Conservation (phyloP, 2,113 vertebrate genomes). For the Talpa occidentalis region DNA sequence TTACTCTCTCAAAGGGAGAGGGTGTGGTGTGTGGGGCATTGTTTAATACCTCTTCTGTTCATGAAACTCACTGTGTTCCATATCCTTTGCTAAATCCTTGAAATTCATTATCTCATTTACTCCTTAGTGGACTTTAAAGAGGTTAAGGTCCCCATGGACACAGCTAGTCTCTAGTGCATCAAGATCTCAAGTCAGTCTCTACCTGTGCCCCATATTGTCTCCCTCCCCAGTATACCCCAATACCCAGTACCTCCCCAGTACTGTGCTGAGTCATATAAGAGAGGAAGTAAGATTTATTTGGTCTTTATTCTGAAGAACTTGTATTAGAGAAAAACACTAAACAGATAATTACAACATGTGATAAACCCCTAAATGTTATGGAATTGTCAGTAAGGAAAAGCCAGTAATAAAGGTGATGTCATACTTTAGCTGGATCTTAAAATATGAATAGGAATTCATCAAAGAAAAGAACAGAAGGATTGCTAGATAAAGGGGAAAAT, state of each 20-base stretch:
- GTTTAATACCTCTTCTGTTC: background rate
- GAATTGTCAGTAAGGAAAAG: slow-evolving; percentile 2
- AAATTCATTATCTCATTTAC: background rate
- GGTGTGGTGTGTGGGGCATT: background rate
- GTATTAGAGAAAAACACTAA: background rate
- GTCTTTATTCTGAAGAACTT: background rate
- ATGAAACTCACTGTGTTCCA: background rate
- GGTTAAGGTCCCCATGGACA: background rate
- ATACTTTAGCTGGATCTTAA: background rate
- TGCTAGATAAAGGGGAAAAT: background rate
- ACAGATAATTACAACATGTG: background rate
- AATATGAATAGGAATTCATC: background rate
- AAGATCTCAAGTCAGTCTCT: background rate
- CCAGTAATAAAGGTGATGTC: background rate
- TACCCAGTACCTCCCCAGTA: too few relatives aligned
- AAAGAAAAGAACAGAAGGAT: background rate
- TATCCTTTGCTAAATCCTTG: background rate
- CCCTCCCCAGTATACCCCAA: background rate
- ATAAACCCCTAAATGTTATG: background rate
- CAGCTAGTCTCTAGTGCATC: background rate
- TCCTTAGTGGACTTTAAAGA: background rate
- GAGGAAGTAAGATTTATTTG: background rate
- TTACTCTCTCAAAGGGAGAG: background rate
- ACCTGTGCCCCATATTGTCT: background rate
- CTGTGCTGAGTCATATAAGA: background rate